Evolutionary conservation across 2,888 invertebrate genomes (phyloP).

Genomic region (Furcula furcula): DNA sequence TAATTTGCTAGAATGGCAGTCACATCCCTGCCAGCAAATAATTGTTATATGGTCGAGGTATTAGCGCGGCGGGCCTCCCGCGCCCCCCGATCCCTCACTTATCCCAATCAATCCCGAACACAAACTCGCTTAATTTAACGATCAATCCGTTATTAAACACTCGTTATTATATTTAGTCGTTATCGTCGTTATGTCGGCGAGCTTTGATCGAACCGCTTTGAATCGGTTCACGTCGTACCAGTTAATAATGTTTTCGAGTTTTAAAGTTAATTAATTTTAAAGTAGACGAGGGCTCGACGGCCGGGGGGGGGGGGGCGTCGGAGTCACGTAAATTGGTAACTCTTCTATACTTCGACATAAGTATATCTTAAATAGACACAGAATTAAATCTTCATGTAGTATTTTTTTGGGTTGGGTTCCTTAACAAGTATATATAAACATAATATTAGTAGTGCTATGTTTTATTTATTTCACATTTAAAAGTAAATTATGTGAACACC

Average conservation of each 20-base stretch:
- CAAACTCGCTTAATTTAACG: conserved; percentile 65
- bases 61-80: conserved; percentile 36
- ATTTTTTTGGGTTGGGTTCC: too few relatives aligned
- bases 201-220: conserved; percentile 23
- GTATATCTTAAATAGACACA: too few relatives aligned
- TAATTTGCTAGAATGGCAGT: conserved; percentile 8
- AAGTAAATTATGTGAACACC: too few relatives aligned
- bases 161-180: conserved; percentile 57
- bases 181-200: conserved; percentile 23
- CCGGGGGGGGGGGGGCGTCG: background rate
- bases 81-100: conserved; percentile 31
- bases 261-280: conserved; percentile 2
- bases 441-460: too few relatives aligned
- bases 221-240: conserved; percentile 1
- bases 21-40: conserved; percentile 43
- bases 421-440: too few relatives aligned
- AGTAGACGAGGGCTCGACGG: background rate
- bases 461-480: too few relatives aligned
- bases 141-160: conserved; percentile 60
- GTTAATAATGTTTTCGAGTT: background rate
- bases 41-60: conserved; percentile 57
- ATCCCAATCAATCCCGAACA: conserved; percentile 64
- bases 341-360: too few relatives aligned
- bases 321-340: too few relatives aligned
- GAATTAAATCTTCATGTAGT: too few relatives aligned